phyloP scores from a whole-genome alignment of 2,113 vertebrate species.

The Fregata magnificens region DNA sequence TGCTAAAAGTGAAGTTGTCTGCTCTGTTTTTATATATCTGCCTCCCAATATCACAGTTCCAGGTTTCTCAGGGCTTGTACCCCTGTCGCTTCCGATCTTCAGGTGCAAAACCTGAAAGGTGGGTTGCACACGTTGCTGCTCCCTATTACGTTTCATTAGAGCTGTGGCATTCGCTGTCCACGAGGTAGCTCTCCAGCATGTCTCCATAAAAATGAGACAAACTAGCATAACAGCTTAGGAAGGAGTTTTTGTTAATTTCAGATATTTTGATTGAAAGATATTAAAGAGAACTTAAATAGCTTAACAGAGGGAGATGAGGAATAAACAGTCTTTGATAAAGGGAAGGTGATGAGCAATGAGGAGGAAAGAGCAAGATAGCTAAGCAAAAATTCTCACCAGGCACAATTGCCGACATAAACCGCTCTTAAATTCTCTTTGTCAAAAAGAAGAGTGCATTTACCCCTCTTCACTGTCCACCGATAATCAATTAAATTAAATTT shows the following conservation, averaged over 20 bases:
- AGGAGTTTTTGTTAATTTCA: not conserved
- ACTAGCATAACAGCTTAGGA: not conserved
- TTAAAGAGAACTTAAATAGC: not conserved
- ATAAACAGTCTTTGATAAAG: not conserved
- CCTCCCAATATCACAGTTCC: not conserved
- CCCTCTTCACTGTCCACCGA: not conserved
- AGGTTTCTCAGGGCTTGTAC: not conserved
- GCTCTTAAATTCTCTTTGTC: not conserved
- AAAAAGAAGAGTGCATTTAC: not conserved
- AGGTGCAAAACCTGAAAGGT: not conserved
- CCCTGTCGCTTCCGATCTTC: not conserved
- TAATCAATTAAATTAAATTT: slow-evolving; percentile 22
- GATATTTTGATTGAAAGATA: not conserved
- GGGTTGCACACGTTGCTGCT: not conserved
- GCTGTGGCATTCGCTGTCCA: not conserved
- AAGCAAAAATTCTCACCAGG: not conserved
- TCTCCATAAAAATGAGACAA: not conserved
- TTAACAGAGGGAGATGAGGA: not conserved
- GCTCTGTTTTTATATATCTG: not conserved
- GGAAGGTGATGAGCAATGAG: not conserved
- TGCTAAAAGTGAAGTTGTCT: not conserved
- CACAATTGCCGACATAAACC: not conserved
- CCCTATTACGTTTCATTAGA: not conserved
- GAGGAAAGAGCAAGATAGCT: not conserved
- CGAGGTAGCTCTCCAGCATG: not conserved